Evolutionary conservation across 2,888 invertebrate species (phyloP), one percentile per base, ranked within the genome.

Genomic region (Sminthurinus aureus): DNA sequence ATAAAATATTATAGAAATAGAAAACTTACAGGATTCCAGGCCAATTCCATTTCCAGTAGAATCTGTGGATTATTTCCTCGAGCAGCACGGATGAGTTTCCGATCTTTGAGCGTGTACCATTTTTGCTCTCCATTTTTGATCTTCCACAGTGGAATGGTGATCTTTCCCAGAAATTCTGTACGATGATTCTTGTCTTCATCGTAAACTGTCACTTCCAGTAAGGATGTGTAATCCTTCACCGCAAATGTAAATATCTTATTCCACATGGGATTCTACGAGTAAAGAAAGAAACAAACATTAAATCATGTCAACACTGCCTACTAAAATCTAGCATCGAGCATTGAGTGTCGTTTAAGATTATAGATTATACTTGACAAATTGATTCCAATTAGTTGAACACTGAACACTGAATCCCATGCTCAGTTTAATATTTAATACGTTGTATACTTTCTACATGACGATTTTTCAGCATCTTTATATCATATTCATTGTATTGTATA

Each of bases 131-230:
- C 96, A 89, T 96, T 97, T 87, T 94, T 93, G 88, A 99, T 95
- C 89, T 93, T 93, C 82, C 98, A 91, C 79, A 99, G 90, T 0
- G 98, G 98, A 88, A 99, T 94, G 3, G 94, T 94, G 13, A 98
- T 92, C 91, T 96, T 97, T 0, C 99, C 99, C 18, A 99, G 92
- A 90, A 99, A 99, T 90, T 99, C 99, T 15, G 97, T 98, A 91
- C 98, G 98, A 90, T 98, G 98, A 90, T 98, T 98, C 85, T 98
- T 93, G 90, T 99, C 99, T 91, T 99, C 99, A 90, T 99, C 99
- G 90, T 95, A 99, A 0, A 99, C 97, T 0, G 98, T 98, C 80
- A 99, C 92, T 90, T 99, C 99, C 87, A 99, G 91, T 78, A 96
- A 94, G 81, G 97, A 95, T 89, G 98, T 97, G 87, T 99, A 96